These are phyloP conservation scores for Enoplolaimus lenunculus DNA, from an alignment of 2,888 invertebrate species.

Conservation along the genomic window DNA sequence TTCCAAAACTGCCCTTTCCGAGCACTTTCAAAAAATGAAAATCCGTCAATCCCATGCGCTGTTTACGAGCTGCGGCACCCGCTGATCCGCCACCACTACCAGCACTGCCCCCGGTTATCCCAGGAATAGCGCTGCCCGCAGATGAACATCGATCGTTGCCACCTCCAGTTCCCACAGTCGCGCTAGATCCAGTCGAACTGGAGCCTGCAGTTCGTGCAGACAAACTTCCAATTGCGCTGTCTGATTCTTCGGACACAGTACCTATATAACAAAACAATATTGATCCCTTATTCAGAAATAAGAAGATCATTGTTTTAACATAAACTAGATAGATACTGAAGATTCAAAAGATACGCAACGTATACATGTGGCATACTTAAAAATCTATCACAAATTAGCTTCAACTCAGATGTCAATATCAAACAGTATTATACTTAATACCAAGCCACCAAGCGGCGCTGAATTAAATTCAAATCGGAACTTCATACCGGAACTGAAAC, in stretches of 20 bases:
- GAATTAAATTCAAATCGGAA: no score
- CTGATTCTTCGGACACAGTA: not conserved
- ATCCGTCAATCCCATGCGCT: conserved; percentile 50
- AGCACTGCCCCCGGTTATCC: not conserved
- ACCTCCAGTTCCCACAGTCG: not conserved
- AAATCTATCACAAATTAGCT: no score
- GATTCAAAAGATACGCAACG: no score
- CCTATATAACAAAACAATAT: no score
- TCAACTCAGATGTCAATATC: no score
- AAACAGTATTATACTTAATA: no score
- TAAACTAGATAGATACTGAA: no score
- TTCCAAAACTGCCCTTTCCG: conserved; percentile 97
- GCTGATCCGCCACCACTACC: not conserved
- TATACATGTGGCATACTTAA: no score
- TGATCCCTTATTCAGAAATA: no score
- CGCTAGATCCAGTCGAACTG: conserved; percentile 8
- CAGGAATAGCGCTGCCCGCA: not conserved
- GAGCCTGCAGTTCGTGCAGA: not conserved
- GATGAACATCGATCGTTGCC: not conserved
- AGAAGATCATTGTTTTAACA: conserved; percentile 30
- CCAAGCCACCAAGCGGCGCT: no score
- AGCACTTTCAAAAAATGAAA: conserved; percentile 95
- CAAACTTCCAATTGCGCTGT: not conserved
- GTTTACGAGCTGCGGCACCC: conserved; percentile 22
- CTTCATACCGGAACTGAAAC: no score